Base-by-base conservation (phyloP, 2,113 vertebrate species). In the Shinisaurus crocodilurus region DNA sequence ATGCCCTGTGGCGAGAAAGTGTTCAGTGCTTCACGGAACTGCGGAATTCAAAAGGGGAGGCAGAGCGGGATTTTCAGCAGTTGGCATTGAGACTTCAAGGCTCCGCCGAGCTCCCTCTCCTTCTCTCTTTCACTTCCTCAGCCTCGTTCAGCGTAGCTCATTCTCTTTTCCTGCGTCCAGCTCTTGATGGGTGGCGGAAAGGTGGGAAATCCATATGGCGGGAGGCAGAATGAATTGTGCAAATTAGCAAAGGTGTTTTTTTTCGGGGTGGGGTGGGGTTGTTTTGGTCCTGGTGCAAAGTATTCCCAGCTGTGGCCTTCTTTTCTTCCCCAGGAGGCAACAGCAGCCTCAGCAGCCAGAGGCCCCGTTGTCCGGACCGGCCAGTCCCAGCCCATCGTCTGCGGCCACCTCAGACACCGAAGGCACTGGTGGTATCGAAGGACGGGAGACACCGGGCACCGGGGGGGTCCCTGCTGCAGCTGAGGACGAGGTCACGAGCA, bases 401-500 rank as follows among this genome's bases (percentile, higher is more conserved):
- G 83, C 63, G 3, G 83, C 89, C 63, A 86, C 89, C 15, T 90
- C 89, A 16, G 89, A 90, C 82, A 90, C 83, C 8, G 89, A 90
- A 85, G 89, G 83, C 63, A 86, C 89, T 3, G 74, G 63, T 1
- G 89, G 82, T 0, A 8, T 85, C 1, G 89, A 90, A 90, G 88
- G 79, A 60, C 79, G 12, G 79, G 89, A 86, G 75, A 80, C 83
- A 0, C 63, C 75, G 7, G 70, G 25, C 82, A 90, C n/a, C 0
- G 89, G 86, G 63, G 83, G 89, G 20, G n/a, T 3, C 5, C 74
- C 74, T 5, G n/a, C 45, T 80, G 83, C 45, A 16, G 27, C 76
- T 57, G 89, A 90, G n/a, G 89, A 90, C 34, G 89, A 90, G 48
- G 23, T 85, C 43, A 79, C 75, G 43, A 90, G 63, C 89, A 90